Conservation (phyloP, 2,113 vertebrate species). For the Oceanites oceanicus region DNA sequence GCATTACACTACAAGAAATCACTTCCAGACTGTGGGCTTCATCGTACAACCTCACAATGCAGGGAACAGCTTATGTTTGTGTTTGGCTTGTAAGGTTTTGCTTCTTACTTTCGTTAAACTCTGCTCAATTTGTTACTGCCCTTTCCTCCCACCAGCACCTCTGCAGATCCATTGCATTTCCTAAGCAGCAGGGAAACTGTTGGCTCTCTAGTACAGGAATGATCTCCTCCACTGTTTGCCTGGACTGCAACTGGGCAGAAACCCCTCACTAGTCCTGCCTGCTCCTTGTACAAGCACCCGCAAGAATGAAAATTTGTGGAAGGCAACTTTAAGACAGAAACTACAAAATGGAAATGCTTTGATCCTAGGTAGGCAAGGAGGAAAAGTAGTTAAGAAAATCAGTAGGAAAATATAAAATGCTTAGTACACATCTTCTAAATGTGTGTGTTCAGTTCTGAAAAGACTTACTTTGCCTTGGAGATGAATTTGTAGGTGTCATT, state of each 20-base stretch:
- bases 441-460: neutral
- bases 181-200: neutral
- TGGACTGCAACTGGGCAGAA: neutral
- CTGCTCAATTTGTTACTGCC: neutral
- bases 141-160: neutral
- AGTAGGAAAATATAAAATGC: neutral
- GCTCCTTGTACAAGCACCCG: neutral
- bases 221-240: neutral
- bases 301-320: neutral
- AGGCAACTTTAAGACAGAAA: neutral
- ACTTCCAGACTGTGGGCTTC: neutral
- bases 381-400: neutral
- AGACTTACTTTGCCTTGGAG: slow-evolving; percentile 94
- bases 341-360: neutral
- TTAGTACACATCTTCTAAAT: neutral
- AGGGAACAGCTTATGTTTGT: neutral
- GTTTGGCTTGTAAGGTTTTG: neutral
- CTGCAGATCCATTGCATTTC: neutral
- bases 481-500: slow-evolving; percentile 99
- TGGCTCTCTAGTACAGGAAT: neutral
- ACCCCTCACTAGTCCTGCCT: neutral
- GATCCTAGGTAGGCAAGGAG: neutral
- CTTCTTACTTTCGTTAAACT: neutral
- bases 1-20: neutral
- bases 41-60: neutral